Evolutionary conservation across 2,113 vertebrate species (phyloP).

Genomic region (Danio rerio): DNA sequence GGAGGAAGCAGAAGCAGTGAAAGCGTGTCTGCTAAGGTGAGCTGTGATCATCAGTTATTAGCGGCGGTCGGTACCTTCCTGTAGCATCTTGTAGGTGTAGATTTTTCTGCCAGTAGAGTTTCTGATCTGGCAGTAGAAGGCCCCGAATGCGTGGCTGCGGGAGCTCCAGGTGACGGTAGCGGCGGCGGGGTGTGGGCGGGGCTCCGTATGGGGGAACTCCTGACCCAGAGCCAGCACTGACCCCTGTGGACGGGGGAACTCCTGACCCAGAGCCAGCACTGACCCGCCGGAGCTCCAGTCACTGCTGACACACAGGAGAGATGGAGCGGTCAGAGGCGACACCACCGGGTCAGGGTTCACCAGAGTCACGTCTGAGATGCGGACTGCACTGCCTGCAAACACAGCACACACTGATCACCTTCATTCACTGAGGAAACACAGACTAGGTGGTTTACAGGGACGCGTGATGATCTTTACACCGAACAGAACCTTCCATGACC

Average conservation of each 20-base stretch:
- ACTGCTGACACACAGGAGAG: conserved; percentile 82
- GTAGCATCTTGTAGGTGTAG: conserved; percentile 86
- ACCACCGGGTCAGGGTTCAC: conserved; percentile 87
- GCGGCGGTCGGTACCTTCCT: conserved; percentile 75
- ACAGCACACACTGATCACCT: neutral
- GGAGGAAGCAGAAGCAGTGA: conserved; percentile 34
- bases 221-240: too few species aligned
- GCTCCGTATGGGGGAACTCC: too few species aligned
- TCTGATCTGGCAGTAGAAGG: conserved; percentile 83
- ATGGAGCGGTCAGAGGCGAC: conserved; percentile 76
- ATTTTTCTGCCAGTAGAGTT: conserved; percentile 77
- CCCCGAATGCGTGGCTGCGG: conserved; percentile 82
- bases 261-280: conserved; percentile 77
- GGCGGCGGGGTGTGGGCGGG: conserved; percentile 68
- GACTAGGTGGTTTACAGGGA: too few species aligned
- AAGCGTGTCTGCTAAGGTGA: neutral
- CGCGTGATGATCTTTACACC: too few species aligned
- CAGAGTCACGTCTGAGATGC: conserved; percentile 82
- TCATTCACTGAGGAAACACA: too few species aligned
- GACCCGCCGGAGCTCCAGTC: conserved; percentile 75
- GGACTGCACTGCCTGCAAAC: conserved; percentile 74
- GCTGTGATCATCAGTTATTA: too few species aligned
- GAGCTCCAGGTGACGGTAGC: conserved; percentile 84
- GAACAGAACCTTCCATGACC: too few species aligned
- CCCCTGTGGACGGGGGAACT: conserved; percentile 74